Percentiles rank a stretch among this genome's conserved stretches.
These are phyloP conservation scores for Hylaea fasciaria DNA, from an alignment of 2,888 invertebrate species.

Conservation along the genomic window DNA sequence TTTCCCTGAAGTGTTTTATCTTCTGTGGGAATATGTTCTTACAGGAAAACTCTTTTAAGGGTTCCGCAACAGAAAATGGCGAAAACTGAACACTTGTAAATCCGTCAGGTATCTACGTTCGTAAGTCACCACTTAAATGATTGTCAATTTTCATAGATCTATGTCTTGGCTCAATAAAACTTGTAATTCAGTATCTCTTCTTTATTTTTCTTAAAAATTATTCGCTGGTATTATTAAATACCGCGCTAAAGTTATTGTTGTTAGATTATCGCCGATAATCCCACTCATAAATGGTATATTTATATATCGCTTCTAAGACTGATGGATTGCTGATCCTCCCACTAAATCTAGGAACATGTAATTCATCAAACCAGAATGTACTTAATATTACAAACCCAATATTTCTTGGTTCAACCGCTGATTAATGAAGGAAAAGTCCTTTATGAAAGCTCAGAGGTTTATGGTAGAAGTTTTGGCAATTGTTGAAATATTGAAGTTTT, in stretches of 20 bases:
- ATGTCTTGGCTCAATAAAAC: no score
- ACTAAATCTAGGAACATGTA: constrained; percentile 31
- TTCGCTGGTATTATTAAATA: no score
- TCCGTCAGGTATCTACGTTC: no score
- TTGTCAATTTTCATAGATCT: no score
- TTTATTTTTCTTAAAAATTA: no score
- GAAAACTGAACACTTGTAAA: no score
- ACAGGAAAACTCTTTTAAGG: not conserved
- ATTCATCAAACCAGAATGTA: constrained; percentile 34
- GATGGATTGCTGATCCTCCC: constrained; percentile 31
- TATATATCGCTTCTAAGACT: constrained; percentile 19
- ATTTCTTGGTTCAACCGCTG: constrained; percentile 24
- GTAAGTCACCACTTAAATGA: no score
- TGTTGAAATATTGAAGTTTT: constrained; percentile 12
- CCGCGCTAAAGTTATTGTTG: no score
- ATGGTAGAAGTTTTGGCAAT: constrained; percentile 21
- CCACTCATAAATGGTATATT: not conserved
- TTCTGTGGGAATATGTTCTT: constrained; percentile 12
- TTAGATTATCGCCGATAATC: no score
- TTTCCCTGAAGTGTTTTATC: constrained; percentile 20
- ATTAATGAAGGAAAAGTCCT: constrained; percentile 27
- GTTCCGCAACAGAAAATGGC: not conserved
- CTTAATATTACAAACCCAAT: constrained; percentile 26
- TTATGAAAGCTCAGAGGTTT: constrained; percentile 14
- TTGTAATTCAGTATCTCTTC: no score